Evolutionary conservation across 1,140 invertebrate species (phyloP), one percentile per base, ranked within the genome.

Genomic region (Trissolcus basalis): DNA sequence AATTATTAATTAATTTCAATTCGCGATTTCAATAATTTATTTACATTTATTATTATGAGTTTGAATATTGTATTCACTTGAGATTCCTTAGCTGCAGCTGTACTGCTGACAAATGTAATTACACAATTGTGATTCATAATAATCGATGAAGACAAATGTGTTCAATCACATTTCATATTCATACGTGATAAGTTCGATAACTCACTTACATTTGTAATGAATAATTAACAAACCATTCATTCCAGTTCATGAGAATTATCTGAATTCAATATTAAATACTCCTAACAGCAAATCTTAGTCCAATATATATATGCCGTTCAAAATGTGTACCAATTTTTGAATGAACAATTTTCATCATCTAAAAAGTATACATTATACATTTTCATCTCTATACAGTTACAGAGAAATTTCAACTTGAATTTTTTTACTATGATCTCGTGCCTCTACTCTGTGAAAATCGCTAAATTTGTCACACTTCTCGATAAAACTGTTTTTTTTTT

Each of bases 401-500:
- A 47, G 16, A n/a, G n/a, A n/a, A n/a, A n/a, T n/a, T n/a, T n/a
- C n/a, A n/a, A n/a, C n/a, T n/a, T n/a, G n/a, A n/a, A n/a, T n/a
- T n/a, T n/a, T n/a, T n/a, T n/a, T n/a, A n/a, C n/a, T n/a, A n/a
- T n/a, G n/a, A n/a, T n/a, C n/a, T n/a, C n/a, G n/a, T n/a, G n/a
- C n/a, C n/a, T n/a, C n/a, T n/a, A n/a, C n/a, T n/a, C 39, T 14
- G 10, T 58, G 68, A 43, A 72, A 64, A 72, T 41, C n/a, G n/a
- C 7, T 9, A 59, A 54, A 60, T 73, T 67, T 60, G 70, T 73
- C 70, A 67, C 50, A 67, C 15, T 54, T 9, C n/a, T 49, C 8
- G 41, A 55, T 73, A 60, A 59, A 63, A 41, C 4, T 27, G 16
- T 63, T 74, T 68, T 74, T 74, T 63, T 74, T 68, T 74, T 74